phyloP scores from a whole-genome alignment of 2,888 invertebrate species.

The Coecobrya sp. region DNA sequence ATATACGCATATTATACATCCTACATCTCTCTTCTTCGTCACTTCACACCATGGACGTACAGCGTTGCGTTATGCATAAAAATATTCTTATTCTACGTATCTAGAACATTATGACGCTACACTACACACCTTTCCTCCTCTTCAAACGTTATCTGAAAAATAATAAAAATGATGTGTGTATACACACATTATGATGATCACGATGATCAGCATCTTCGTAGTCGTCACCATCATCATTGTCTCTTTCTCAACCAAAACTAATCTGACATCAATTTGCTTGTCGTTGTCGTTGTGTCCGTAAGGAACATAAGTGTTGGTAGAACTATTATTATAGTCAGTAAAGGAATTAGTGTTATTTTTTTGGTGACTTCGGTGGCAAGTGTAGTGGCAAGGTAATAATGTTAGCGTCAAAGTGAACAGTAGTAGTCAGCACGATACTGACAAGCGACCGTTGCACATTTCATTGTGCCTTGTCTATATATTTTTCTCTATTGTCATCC shows the following conservation, averaged over 20 bases:
- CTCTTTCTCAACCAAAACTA: constrained; percentile 71
- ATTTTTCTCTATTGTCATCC: constrained; percentile 13
- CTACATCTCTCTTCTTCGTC: constrained; percentile 28
- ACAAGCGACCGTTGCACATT: constrained; percentile 71
- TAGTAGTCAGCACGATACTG: constrained; percentile 63
- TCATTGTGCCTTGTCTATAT: background rate
- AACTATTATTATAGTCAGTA: background rate
- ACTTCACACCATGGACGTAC: background rate
- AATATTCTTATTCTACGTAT: background rate
- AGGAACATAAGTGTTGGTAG: background rate
- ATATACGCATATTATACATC: constrained; percentile 19
- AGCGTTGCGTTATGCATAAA: constrained; percentile 9
- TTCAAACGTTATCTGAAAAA: constrained; percentile 33
- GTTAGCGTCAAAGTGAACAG: constrained; percentile 38
- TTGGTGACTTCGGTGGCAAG: constrained; percentile 62
- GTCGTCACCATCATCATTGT: constrained; percentile 15
- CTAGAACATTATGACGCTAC: constrained; percentile 24
- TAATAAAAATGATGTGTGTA: constrained; percentile 3
- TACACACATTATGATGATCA: background rate
- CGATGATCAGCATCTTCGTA: background rate
- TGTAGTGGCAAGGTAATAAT: constrained; percentile 46
- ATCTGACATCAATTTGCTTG: constrained; percentile 64
- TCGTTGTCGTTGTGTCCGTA: constrained; percentile 16
- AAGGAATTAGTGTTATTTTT: background rate
- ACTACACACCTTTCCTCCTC: constrained; percentile 38